Conservation (phyloP, 2,888 invertebrate species). For the Phengaris arion region DNA sequence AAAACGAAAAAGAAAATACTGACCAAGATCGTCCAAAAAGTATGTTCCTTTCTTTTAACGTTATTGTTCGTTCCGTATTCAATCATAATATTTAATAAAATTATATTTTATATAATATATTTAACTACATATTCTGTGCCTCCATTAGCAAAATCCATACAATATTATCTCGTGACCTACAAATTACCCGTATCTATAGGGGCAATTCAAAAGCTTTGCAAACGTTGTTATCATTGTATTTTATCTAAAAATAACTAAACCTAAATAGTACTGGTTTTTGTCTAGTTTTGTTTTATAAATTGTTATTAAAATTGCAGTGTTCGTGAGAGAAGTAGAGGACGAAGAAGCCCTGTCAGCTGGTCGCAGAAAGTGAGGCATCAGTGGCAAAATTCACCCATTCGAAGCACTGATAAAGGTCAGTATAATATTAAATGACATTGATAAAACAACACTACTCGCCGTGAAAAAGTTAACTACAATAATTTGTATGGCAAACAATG, state of each 20-base stretch:
- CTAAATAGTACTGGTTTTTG: constrained; percentile 14
- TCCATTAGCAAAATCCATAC: neutral
- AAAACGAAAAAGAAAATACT: too few relatives aligned
- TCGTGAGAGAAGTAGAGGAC: constrained; percentile 73
- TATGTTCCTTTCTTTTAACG: too few relatives aligned
- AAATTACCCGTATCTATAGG: constrained; percentile 44
- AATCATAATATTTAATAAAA: too few relatives aligned
- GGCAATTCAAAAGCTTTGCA: constrained; percentile 57
- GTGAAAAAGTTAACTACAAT: too few relatives aligned
- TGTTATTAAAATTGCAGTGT: constrained; percentile 64
- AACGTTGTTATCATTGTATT: constrained; percentile 59
- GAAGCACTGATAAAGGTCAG: constrained; percentile 59
- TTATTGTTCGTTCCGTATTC: too few relatives aligned
- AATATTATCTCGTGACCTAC: constrained; percentile 39
- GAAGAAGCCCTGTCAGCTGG: constrained; percentile 80
- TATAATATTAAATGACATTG: neutral
- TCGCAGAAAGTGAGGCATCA: constrained; percentile 82
- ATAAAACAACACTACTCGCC: neutral
- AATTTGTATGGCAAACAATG: too few relatives aligned
- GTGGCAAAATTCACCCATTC: constrained; percentile 78
- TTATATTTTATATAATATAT: too few relatives aligned
- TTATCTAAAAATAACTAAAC: constrained; percentile 6
- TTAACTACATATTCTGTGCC: neutral
- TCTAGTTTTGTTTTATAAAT: constrained; percentile 47
- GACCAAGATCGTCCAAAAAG: too few relatives aligned